Evolutionary conservation across 2,113 vertebrate species (phyloP).

Genomic region (Sinocyclocheilus maitianheensis): DNA sequence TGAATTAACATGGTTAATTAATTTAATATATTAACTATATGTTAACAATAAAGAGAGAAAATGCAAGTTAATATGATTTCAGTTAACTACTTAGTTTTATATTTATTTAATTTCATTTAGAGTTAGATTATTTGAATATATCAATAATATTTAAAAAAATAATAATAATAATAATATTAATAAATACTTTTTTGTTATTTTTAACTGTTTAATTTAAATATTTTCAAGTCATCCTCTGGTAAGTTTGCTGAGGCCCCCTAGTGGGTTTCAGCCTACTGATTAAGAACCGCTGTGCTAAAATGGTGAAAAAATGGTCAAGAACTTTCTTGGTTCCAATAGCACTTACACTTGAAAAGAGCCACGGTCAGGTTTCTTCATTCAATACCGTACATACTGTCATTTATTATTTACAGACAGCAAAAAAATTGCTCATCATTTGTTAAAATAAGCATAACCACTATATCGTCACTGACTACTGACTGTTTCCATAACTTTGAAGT

Average conservation of each 20-base stretch:
- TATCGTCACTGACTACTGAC: neutral
- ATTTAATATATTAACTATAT: no score
- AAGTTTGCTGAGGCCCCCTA: neutral
- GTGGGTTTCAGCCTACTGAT: neutral
- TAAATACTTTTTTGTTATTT: no score
- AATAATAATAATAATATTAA: no score
- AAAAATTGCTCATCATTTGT: neutral
- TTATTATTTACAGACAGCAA: slow-evolving; percentile 9
- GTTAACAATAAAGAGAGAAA: no score
- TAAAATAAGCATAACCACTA: neutral
- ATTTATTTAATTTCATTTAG: no score
- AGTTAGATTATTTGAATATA: no score
- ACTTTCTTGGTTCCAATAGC: neutral
- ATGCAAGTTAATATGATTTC: no score
- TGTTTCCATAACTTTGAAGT: slow-evolving; percentile 16
- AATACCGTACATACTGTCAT: neutral
- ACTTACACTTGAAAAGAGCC: neutral
- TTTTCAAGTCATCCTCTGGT: neutral
- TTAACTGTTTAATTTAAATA: neutral
- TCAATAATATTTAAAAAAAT: neutral
- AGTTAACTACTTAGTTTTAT: no score
- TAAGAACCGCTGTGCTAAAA: neutral
- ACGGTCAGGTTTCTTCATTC: neutral
- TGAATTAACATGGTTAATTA: no score
- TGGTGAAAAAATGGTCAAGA: neutral